phyloP scores from a whole-genome alignment of 2,113 vertebrate species.

The Callopanchax toddi region DNA sequence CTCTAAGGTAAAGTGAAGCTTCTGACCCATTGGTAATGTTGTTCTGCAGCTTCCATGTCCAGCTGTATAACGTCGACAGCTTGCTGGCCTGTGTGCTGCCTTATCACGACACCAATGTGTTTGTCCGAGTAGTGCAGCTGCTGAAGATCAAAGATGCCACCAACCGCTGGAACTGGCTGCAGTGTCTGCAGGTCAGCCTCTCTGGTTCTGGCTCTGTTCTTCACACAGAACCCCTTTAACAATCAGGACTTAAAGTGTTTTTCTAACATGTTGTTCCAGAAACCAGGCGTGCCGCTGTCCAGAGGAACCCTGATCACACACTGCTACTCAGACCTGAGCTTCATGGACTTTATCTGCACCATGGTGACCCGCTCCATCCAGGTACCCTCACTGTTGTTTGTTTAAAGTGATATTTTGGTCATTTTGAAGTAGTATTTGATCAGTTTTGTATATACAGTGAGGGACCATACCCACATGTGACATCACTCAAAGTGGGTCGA shows the following conservation, averaged over 20 bases:
- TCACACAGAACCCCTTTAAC: neutral
- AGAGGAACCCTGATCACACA: conserved; percentile 88
- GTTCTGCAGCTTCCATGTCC: conserved; percentile 90
- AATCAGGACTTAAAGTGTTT: too few relatives aligned
- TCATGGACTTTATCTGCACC: conserved; percentile 96
- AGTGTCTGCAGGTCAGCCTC: conserved; percentile 85
- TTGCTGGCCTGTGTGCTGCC: conserved; percentile 91
- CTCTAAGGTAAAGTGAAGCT: too few relatives aligned
- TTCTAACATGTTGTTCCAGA: conserved; percentile 69
- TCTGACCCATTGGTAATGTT: neutral
- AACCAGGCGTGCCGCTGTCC: conserved; percentile 90
- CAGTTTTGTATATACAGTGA: too few relatives aligned
- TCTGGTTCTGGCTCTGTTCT: neutral
- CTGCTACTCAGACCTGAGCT: conserved; percentile 92
- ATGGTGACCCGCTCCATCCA: conserved; percentile 88
- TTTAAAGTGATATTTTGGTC: too few relatives aligned
- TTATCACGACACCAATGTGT: conserved; percentile 92
- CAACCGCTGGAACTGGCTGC: conserved; percentile 92
- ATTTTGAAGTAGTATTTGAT: too few relatives aligned
- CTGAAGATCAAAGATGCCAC: conserved; percentile 85
- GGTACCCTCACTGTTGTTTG: conserved; percentile 69
- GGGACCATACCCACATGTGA: too few relatives aligned
- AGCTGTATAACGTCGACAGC: conserved; percentile 91
- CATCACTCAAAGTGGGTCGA: too few relatives aligned
- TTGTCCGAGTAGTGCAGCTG: conserved; percentile 93